Evolutionary conservation across 2,797 vertebrate species (phyloP).

Genomic region (Brachymystax lenok): DNA sequence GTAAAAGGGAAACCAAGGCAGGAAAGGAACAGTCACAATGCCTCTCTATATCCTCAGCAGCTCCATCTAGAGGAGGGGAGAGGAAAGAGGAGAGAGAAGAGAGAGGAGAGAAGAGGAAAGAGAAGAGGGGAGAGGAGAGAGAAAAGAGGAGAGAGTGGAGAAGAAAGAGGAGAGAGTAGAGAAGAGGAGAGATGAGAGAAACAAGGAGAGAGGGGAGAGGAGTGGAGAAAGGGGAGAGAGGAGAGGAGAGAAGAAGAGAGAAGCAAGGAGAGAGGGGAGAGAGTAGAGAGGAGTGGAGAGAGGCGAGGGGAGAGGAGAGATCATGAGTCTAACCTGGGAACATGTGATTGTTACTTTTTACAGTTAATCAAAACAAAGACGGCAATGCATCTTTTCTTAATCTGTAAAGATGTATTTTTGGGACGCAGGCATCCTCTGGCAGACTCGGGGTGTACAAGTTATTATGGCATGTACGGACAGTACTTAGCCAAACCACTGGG

Average conservation of each 20-base stretch:
- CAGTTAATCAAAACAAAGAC: slow-evolving; percentile 37
- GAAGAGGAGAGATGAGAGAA: too few species aligned
- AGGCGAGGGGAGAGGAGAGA: slow-evolving; percentile 15
- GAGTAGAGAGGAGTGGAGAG: too few species aligned
- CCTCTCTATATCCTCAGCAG: slow-evolving; percentile 55
- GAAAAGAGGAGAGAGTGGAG: too few species aligned
- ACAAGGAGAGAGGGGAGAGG: too few species aligned
- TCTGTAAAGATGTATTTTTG: slow-evolving; percentile 74
- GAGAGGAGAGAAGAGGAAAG: too few species aligned
- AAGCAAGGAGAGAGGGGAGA: too few species aligned
- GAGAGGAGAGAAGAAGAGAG: too few species aligned
- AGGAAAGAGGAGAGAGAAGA: slow-evolving; percentile 7
- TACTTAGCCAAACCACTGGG: slow-evolving; percentile 70
- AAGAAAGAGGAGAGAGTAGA: too few species aligned
- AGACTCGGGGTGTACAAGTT: slow-evolving; percentile 69
- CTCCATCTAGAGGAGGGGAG: slow-evolving; percentile 69
- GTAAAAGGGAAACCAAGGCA: slow-evolving; percentile 10
- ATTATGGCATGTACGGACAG: slow-evolving; percentile 71
- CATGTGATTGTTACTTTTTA: not conserved
- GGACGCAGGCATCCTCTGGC: slow-evolving; percentile 68
- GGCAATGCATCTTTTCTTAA: slow-evolving; percentile 69
- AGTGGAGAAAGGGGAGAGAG: too few species aligned
- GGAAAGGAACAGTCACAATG: slow-evolving; percentile 9
- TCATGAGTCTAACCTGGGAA: too few species aligned
- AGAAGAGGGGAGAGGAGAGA: too few species aligned